These are phyloP conservation scores for Diplazon laetatorius DNA, from an alignment of 2,888 invertebrate species.

Conservation along the genomic window DNA sequence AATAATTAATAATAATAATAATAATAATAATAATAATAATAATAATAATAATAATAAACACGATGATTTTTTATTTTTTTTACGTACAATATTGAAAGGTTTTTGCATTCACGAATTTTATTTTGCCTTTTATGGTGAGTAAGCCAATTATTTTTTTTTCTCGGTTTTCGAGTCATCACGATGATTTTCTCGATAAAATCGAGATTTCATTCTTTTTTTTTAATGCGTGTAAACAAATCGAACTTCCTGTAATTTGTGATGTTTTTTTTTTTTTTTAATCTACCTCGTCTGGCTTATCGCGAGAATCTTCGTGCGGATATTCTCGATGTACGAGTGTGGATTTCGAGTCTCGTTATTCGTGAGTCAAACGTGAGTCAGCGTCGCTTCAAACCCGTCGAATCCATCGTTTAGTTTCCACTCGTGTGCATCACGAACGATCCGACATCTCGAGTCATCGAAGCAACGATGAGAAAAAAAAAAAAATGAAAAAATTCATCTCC, in stretches of 20 bases:
- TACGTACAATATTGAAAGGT: background rate
- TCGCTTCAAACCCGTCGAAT: slow-evolving; percentile 18
- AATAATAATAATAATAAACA: no score
- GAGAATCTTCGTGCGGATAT: no score
- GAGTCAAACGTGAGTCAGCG: slow-evolving; percentile 42
- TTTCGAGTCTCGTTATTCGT: slow-evolving; percentile 19
- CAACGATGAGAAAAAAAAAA: background rate
- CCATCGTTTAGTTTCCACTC: slow-evolving; percentile 1
- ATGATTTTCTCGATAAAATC: background rate
- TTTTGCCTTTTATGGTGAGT: background rate
- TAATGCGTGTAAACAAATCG: slow-evolving; percentile 15
- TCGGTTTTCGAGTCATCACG: no score
- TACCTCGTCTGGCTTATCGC: background rate
- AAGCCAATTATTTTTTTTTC: no score
- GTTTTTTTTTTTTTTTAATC: no score
- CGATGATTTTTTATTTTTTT: background rate
- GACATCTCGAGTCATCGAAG: slow-evolving; percentile 1
- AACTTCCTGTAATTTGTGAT: slow-evolving; percentile 29
- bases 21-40: no score
- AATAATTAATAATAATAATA: no score
- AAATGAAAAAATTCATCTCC: no score
- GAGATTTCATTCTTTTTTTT: slow-evolving; percentile 7
- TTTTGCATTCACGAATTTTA: no score
- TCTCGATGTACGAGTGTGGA: background rate
- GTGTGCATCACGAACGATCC: background rate